Evolutionary conservation across 2,888 invertebrate genomes (phyloP).

Genomic region (Acheta domesticus): DNA sequence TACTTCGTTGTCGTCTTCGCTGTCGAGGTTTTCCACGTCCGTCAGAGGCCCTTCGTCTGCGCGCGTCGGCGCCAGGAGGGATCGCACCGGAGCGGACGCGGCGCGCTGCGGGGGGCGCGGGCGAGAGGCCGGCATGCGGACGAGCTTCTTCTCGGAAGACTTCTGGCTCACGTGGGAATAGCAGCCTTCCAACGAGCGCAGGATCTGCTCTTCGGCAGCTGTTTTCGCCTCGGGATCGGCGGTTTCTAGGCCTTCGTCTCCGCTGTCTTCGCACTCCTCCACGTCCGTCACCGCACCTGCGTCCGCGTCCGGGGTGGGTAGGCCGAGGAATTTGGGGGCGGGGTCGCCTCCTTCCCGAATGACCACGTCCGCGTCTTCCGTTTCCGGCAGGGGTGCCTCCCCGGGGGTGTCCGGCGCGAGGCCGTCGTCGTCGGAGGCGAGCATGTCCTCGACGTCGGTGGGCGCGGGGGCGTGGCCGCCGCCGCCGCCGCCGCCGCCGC

Average conservation of each 20-base stretch:
- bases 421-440: conserved; percentile 19
- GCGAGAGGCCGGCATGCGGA: neutral
- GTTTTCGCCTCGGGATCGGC: conserved; percentile 19
- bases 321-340: conserved; percentile 21
- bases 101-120: neutral
- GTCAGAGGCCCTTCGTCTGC: conserved; percentile 46
- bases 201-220: neutral
- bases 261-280: conserved; percentile 43
- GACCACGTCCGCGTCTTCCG: neutral
- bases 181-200: neutral
- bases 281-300: conserved; percentile 42
- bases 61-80: neutral
- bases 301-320: conserved; percentile 35
- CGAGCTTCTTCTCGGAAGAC: neutral
- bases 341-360: neutral
- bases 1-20: conserved; percentile 38
- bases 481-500: neutral
- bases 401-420: no score
- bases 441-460: conserved; percentile 26
- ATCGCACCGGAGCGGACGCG: neutral
- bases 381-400: neutral
- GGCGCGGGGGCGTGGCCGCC: neutral
- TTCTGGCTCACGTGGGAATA: neutral
- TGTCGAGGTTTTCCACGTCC: conserved; percentile 46
- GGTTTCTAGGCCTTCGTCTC: conserved; percentile 35